These are phyloP conservation scores for Oeneis ivallda DNA, from an alignment of 2,888 invertebrate genomes.

Conservation along the genomic window DNA sequence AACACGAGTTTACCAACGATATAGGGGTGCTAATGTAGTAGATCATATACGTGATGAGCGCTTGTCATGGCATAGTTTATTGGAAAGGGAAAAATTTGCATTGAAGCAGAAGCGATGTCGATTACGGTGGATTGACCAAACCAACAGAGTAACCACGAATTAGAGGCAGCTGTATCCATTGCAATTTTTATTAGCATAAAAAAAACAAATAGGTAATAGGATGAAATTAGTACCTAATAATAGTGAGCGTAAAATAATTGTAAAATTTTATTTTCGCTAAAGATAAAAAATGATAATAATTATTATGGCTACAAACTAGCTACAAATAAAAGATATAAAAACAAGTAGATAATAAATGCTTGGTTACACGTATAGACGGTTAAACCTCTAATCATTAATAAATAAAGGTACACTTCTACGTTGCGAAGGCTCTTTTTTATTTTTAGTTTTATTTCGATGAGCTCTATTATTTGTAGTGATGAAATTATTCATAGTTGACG, in stretches of 20 bases:
- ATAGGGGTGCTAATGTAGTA: conserved; percentile 46
- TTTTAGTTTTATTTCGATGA: not conserved
- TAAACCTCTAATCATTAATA: not conserved
- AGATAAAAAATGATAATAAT: no score
- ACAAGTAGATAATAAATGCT: no score
- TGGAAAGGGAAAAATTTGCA: conserved; percentile 48
- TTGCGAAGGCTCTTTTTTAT: not conserved
- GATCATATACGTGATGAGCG: conserved; percentile 51
- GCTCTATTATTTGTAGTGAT: not conserved
- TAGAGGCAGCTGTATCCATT: no score
- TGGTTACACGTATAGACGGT: no score
- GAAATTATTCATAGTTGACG: not conserved
- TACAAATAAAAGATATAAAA: no score
- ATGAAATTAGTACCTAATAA: no score
- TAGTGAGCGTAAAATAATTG: no score
- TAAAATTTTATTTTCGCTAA: no score
- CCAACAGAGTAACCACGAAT: not conserved
- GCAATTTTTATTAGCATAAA: no score
- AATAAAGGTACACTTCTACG: not conserved
- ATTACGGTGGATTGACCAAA: conserved; percentile 44
- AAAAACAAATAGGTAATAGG: no score
- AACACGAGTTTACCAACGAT: conserved; percentile 46
- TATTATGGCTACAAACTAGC: no score
- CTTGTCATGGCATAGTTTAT: conserved; percentile 49
- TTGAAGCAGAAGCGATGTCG: conserved; percentile 30